Conservation (phyloP, 2,113 vertebrate genomes). For the Pavo muticus region DNA sequence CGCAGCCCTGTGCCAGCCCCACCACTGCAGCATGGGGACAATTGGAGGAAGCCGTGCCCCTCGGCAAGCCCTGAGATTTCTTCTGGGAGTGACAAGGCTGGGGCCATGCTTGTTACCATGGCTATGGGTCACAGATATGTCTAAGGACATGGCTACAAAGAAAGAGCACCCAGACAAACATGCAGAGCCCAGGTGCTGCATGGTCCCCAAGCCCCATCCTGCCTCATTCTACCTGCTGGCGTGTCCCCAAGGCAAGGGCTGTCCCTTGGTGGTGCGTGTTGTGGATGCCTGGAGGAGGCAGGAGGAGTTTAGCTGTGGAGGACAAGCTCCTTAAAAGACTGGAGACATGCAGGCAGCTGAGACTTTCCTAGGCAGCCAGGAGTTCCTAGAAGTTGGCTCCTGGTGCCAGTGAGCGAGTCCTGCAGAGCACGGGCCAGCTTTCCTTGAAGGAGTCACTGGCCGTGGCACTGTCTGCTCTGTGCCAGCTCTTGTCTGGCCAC, state of each 20-base stretch:
- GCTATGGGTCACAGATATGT: accelerated
- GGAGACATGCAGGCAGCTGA: background rate
- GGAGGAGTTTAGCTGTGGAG: background rate
- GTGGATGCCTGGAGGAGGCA: background rate
- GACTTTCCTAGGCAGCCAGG: constrained; percentile 39
- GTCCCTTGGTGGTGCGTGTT: background rate
- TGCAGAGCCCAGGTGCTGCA: background rate
- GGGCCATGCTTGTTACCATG: accelerated
- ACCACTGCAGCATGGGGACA: background rate
- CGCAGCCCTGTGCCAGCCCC: background rate
- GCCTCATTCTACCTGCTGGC: background rate
- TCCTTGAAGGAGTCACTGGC: background rate
- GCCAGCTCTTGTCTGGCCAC: background rate
- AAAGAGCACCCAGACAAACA: background rate
- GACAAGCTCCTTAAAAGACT: constrained; percentile 37
- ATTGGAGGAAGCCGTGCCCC: constrained; percentile 24
- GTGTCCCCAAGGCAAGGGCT: background rate
- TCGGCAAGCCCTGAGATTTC: background rate
- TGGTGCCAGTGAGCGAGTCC: constrained; percentile 28
- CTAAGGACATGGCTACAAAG: background rate
- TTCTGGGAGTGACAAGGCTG: background rate
- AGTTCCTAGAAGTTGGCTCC: constrained; percentile 58
- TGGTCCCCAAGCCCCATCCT: background rate
- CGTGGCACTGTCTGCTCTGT: background rate
- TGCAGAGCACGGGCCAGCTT: background rate